Percentiles rank a stretch among this genome's conserved stretches.
phyloP scores from a whole-genome alignment of 2,888 invertebrate species.

The Lissocephala sabroskyi region DNA sequence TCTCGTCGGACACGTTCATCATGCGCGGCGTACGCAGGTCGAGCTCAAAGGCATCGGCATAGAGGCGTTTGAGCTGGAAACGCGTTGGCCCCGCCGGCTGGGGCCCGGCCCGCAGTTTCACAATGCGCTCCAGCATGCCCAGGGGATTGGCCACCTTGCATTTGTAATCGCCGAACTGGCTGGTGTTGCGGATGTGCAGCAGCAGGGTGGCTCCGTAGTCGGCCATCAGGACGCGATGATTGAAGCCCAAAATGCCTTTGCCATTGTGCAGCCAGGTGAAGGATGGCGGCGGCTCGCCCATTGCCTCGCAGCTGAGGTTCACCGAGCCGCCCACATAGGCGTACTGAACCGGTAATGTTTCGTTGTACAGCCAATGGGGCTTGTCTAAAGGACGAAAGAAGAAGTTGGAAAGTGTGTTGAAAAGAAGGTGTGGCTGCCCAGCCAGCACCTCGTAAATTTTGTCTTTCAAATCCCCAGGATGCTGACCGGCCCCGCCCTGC shows the following conservation, averaged over 20 bases:
- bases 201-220: conserved; percentile 70
- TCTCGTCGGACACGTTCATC: conserved; percentile 61
- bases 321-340: conserved; percentile 74
- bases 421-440: no score
- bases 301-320: conserved; percentile 77
- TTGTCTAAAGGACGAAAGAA: no score
- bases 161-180: conserved; percentile 74
- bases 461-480: no score
- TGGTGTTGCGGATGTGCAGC: conserved; percentile 59
- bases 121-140: conserved; percentile 74
- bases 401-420: no score
- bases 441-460: not conserved
- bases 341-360: conserved; percentile 61
- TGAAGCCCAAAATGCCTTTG: conserved; percentile 64
- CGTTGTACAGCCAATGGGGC: conserved; percentile 67
- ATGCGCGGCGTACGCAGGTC: conserved; percentile 69
- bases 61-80: conserved; percentile 66
- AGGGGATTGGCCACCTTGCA: conserved; percentile 75
- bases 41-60: conserved; percentile 70
- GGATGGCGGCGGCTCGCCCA: conserved; percentile 75
- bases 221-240: conserved; percentile 68
- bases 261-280: conserved; percentile 74
- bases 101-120: conserved; percentile 74
- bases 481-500: not conserved
- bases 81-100: conserved; percentile 74